A percentile compares a stretch with the other conserved stretches of the same genome.
Conservation (phyloP, 2,113 vertebrate genomes). For the Raja brachyura region DNA sequence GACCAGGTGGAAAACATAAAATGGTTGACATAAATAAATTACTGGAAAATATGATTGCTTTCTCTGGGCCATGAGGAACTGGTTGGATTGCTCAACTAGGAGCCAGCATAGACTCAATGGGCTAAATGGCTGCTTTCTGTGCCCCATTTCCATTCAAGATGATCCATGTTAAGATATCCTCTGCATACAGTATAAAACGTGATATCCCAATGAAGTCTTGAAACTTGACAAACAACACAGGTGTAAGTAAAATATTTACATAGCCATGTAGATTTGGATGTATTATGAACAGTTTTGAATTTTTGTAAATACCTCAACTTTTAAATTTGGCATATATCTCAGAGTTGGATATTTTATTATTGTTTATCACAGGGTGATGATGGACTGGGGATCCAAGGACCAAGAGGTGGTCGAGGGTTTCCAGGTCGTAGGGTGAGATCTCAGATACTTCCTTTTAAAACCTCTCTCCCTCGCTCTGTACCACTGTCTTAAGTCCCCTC, state of each 20-base stretch:
- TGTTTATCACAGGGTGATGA: slow-evolving; percentile 60
- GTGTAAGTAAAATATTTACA: background rate
- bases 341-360: background rate
- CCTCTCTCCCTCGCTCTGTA: background rate
- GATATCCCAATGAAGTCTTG: background rate
- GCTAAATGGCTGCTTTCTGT: too few species aligned
- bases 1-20: background rate
- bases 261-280: background rate
- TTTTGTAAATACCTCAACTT: background rate
- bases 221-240: background rate
- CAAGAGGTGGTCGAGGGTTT: slow-evolving; percentile 61
- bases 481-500: background rate
- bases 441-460: background rate
- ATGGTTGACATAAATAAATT: background rate
- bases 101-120: too few species aligned
- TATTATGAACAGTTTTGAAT: too few species aligned
- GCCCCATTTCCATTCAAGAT: too few species aligned
- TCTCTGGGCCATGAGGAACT: background rate
- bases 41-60: background rate
- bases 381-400: slow-evolving; percentile 60
- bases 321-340: background rate
- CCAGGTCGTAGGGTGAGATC: slow-evolving; percentile 63
- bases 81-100: too few species aligned
- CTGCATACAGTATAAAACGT: background rate
- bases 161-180: too few species aligned